Conservation (phyloP, 2,888 invertebrate genomes). For the Latrodectus hesperus region DNA sequence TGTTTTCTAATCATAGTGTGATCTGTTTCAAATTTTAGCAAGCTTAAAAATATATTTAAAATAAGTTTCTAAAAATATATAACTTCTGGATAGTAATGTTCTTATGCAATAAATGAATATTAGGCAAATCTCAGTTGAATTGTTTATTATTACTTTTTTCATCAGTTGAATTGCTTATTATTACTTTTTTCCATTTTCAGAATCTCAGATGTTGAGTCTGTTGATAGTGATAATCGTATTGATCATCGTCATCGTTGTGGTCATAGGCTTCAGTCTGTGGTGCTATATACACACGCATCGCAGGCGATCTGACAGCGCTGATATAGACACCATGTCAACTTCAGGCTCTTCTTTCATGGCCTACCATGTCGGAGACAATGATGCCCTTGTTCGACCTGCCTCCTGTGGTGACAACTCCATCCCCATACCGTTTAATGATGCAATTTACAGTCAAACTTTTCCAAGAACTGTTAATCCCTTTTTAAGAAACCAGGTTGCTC, state of each 20-base stretch:
- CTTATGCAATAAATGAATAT: no score
- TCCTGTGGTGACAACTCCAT: neutral
- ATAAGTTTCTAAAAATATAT: no score
- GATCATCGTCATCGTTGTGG: constrained; percentile 57
- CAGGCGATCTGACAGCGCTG: constrained; percentile 41
- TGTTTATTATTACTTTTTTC: neutral
- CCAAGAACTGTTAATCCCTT: constrained; percentile 46
- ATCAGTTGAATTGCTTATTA: neutral
- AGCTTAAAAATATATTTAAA: no score
- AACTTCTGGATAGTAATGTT: no score
- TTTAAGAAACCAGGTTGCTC: constrained; percentile 55
- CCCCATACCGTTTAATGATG: constrained; percentile 23
- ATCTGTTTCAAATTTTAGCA: no score
- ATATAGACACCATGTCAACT: constrained; percentile 65
- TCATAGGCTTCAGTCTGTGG: constrained; percentile 64
- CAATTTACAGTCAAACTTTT: constrained; percentile 43
- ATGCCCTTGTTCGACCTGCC: constrained; percentile 46
- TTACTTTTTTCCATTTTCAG: constrained; percentile 18
- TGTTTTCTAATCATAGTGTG: no score
- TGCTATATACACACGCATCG: constrained; percentile 59
- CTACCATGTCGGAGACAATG: constrained; percentile 51
- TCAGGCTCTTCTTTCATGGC: constrained; percentile 66
- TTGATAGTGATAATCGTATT: constrained; percentile 59
- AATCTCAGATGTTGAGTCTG: constrained; percentile 62
- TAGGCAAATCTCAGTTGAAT: neutral